A percentile compares a stretch with the other conserved stretches of the same genome.
These are phyloP conservation scores for Semibalanus balanoides DNA, from an alignment of 1,140 invertebrate species.

Conservation along the genomic window DNA sequence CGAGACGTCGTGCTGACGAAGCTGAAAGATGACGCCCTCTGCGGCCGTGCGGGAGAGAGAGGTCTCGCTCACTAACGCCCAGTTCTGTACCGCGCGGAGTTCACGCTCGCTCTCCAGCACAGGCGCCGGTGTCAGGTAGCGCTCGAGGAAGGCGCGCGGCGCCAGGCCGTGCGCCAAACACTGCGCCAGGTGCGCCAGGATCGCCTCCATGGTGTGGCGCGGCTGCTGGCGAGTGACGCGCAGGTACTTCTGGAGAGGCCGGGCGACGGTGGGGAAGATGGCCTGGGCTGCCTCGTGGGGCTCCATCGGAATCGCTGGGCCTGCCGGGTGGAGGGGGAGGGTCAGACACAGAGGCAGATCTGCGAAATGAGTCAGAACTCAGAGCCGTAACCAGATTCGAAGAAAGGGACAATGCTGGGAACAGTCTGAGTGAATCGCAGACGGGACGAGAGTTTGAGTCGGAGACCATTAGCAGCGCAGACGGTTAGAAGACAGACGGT, in stretches of 20 bases:
- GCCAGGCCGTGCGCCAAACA: slow-evolving; percentile 85
- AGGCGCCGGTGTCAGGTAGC: slow-evolving; percentile 60
- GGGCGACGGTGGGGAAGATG: slow-evolving; percentile 88
- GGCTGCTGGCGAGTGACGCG: slow-evolving; percentile 89
- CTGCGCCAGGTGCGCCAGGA: slow-evolving; percentile 66
- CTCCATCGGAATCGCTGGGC: slow-evolving; percentile 50
- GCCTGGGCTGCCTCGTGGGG: slow-evolving; percentile 90
- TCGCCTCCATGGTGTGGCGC: slow-evolving; percentile 81
- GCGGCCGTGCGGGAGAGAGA: slow-evolving; percentile 62
- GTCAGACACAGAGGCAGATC: too few relatives aligned
- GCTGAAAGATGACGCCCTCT: slow-evolving; percentile 67
- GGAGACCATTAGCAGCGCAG: too few relatives aligned
- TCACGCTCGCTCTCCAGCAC: slow-evolving; percentile 47
- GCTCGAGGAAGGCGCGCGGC: slow-evolving; percentile 83
- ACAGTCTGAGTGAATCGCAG: too few relatives aligned
- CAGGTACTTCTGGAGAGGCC: slow-evolving; percentile 90
- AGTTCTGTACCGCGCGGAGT: slow-evolving; percentile 58
- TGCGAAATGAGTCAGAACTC: too few relatives aligned
- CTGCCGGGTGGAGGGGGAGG: too few relatives aligned
- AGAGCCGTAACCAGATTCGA: too few relatives aligned
- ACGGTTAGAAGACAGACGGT: too few relatives aligned
- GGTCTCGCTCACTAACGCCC: slow-evolving; percentile 74
- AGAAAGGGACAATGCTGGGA: too few relatives aligned
- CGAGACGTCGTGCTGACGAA: slow-evolving; percentile 84
- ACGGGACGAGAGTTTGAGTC: too few relatives aligned